Evolutionary conservation across 2,797 vertebrate genomes (phyloP), one percentile per base, ranked within the genome.

Genomic region (Clarias laeviceps): DNA sequence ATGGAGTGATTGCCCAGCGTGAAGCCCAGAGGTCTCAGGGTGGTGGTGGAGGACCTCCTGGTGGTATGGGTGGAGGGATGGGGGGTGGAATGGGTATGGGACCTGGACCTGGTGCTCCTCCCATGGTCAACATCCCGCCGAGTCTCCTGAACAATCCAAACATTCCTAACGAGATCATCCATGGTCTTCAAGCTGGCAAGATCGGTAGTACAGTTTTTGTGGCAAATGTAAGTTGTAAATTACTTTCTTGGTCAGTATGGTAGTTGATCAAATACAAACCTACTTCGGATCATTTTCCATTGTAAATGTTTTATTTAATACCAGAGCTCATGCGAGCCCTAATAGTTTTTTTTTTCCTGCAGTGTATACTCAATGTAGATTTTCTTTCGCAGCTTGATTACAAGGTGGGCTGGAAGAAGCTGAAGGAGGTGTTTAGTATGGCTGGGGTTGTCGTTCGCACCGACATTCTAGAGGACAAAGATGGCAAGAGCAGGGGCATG

Each of bases 401-500:
- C 96, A 99, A 98, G 92, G 98, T 99, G 72, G 97, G 97, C 64
- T 99, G 98, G 97, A 99, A 99, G 95, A 99, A 99, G 91, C 94
- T 99, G 93, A 99, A 99, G 74, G 98, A 99, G 92, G 98, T 99
- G 4, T 99, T 99, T 89, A 90, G 96, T 93, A 99, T 99, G 97
- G 98, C 98, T 0, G 98, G 98, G 6, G 93, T 96, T 29, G 98
- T 99, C 72, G 93, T 98, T 56, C 94, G 97, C 62, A 93, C 97
- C 0, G 97, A 99, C 92, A 98, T 99, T 85, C 94, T 99, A 69
- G 97, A 99, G 91, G 97, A 99, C 93, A 99, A 99, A 89, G 98
- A 99, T 5, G 98, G 98, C 37, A 99, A 99, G 90, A 99, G 98
- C 90, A 94, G 97, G 65, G 98, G 98, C 57, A 99, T 99, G 89